Percentiles rank a stretch among this genome's conserved stretches.
These are phyloP conservation scores for Cololabis saira DNA, from an alignment of 2,113 vertebrate genomes.

Conservation along the genomic window DNA sequence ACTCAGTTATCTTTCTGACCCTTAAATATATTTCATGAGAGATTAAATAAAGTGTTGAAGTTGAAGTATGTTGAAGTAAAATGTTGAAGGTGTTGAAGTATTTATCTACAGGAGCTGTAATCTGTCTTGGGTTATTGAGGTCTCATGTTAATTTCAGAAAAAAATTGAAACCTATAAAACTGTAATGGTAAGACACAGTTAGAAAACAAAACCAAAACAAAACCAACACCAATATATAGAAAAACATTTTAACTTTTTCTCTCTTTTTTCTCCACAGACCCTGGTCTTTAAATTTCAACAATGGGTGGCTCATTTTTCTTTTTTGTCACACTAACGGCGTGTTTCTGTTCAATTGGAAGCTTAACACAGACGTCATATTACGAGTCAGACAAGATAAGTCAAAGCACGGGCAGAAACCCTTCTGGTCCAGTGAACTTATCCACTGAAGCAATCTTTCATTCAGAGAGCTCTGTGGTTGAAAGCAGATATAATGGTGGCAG, in stretches of 20 bases:
- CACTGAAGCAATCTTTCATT: constrained; percentile 3
- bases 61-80: too few species aligned
- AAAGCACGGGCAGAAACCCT: neutral
- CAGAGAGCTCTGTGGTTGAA: constrained; percentile 39
- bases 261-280: constrained; percentile 37
- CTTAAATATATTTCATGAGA: too few species aligned
- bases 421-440: neutral
- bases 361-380: constrained; percentile 28
- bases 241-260: neutral
- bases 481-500: constrained; percentile 23
- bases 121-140: too few species aligned
- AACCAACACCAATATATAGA: neutral
- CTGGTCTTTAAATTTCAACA: constrained; percentile 11
- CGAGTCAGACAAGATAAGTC: neutral
- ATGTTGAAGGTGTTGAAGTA: neutral
- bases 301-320: constrained; percentile 45
- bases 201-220: too few species aligned
- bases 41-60: neutral
- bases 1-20: neutral
- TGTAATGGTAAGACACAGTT: too few species aligned
- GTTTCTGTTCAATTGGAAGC: constrained; percentile 40
- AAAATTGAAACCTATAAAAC: too few species aligned
- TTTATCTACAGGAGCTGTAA: too few species aligned
- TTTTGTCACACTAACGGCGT: constrained; percentile 23
- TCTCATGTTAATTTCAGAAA: too few species aligned